A percentile compares a stretch with the other conserved stretches of the same genome.
These are phyloP conservation scores for Menidia beryllina DNA, from an alignment of 2,113 vertebrate genomes.

Conservation along the genomic window DNA sequence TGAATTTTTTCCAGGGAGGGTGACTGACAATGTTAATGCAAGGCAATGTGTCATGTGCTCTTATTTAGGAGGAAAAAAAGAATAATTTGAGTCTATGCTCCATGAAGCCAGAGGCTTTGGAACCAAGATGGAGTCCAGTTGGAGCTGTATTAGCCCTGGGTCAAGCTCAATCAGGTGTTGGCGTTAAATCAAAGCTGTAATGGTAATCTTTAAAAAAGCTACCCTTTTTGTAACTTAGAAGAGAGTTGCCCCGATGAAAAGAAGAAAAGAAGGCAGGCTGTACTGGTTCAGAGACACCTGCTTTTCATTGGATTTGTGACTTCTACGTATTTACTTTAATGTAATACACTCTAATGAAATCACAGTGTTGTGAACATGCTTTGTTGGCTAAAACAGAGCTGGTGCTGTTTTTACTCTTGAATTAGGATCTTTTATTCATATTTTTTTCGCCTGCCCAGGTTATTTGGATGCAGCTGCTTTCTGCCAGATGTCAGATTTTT, in stretches of 20 bases:
- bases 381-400: conserved; percentile 17
- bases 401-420: conserved; percentile 19
- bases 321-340: conserved; percentile 38
- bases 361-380: not conserved
- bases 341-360: conserved; percentile 34
- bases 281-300: conserved; percentile 20
- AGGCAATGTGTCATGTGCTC: not conserved
- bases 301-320: conserved; percentile 39
- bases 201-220: conserved; percentile 7
- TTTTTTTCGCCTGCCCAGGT: conserved; percentile 59
- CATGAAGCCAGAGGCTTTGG: conserved; percentile 23
- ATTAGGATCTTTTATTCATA: not conserved
- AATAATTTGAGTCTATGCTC: conserved; percentile 8
- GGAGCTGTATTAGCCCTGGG: not conserved
- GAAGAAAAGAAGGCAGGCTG: conserved; percentile 1
- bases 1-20: not conserved
- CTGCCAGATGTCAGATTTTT: conserved; percentile 79
- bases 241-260: conserved; percentile 4
- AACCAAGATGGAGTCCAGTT: conserved; percentile 37
- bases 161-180: conserved; percentile 51
- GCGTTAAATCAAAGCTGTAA: conserved; percentile 45
- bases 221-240: conserved; percentile 33
- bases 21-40: not conserved
- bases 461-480: conserved; percentile 69
- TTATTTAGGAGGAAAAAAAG: not conserved